These are phyloP conservation scores for Eumeta japonica DNA, from an alignment of 1,140 invertebrate genomes.

Conservation along the genomic window DNA sequence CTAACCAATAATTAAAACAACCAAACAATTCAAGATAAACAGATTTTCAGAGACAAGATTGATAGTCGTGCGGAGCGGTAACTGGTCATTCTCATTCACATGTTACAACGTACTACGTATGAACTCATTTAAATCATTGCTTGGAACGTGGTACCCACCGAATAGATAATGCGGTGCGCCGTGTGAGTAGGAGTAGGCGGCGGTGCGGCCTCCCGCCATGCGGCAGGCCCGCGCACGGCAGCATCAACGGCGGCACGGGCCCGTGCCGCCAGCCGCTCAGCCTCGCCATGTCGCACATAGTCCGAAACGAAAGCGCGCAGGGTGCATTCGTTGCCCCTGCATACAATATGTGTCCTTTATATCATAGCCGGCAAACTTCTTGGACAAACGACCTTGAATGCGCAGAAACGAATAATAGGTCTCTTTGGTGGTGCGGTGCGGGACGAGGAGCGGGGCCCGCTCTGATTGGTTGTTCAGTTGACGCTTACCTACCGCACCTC, in stretches of 20 bases:
- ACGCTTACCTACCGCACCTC: not conserved
- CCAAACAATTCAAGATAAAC: no score
- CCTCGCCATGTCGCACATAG: conserved; percentile 42
- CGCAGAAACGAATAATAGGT: no score
- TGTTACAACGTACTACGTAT: no score
- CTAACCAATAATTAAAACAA: no score
- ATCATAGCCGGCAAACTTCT: no score
- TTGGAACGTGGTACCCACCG: no score
- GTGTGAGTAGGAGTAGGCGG: conserved; percentile 13
- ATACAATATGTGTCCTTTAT: no score
- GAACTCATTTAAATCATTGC: no score
- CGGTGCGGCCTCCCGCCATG: conserved; percentile 31
- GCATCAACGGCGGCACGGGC: conserved; percentile 25
- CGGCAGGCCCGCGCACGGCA: conserved; percentile 24
- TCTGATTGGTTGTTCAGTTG: not conserved
- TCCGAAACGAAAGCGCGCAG: conserved; percentile 44
- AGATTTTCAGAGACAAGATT: no score
- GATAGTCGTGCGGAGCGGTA: no score
- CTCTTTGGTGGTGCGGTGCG: not conserved
- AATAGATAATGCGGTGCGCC: conserved; percentile 18
- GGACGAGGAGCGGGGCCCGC: not conserved
- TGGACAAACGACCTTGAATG: no score
- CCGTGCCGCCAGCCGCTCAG: conserved; percentile 26
- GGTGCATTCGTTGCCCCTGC: conserved; percentile 35
- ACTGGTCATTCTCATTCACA: no score